phyloP scores from a whole-genome alignment of 2,797 vertebrate genomes.

The Staurois parvus region DNA sequence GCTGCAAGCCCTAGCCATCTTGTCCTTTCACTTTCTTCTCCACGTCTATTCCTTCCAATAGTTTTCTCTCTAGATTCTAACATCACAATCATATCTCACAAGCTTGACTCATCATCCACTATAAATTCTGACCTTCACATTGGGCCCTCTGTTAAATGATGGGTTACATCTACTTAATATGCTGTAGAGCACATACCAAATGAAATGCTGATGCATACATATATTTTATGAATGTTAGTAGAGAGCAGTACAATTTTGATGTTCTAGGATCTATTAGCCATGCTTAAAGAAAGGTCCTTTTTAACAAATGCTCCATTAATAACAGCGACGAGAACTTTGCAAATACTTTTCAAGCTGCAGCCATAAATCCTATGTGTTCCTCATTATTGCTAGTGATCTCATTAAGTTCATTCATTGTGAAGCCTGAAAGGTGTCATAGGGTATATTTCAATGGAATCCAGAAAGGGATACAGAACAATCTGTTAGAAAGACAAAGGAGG shows the following conservation, averaged over 20 bases:
- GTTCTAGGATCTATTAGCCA: constrained; percentile 53
- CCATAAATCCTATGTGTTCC: constrained; percentile 53
- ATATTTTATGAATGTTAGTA: constrained; percentile 53
- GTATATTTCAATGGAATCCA: constrained; percentile 43
- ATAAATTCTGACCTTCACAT: constrained; percentile 49
- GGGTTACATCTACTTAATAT: constrained; percentile 52
- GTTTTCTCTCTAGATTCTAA: constrained; percentile 9
- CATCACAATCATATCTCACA: constrained; percentile 9
- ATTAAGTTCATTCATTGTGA: constrained; percentile 61
- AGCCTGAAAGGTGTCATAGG: constrained; percentile 41
- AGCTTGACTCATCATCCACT: constrained; percentile 30
- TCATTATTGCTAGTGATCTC: constrained; percentile 43
- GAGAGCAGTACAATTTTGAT: constrained; percentile 45
- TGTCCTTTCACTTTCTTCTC: no score
- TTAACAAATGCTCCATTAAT: constrained; percentile 37
- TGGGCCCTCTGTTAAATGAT: constrained; percentile 51
- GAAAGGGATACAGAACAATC: constrained; percentile 46
- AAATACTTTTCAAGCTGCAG: constrained; percentile 42
- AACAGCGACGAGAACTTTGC: constrained; percentile 52
- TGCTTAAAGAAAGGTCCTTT: constrained; percentile 48
- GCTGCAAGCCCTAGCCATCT: no score
- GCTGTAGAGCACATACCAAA: constrained; percentile 32
- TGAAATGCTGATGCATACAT: constrained; percentile 57
- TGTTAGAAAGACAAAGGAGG: constrained; percentile 53
- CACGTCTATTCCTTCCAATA: background rate